Conservation (phyloP, 2,888 invertebrate genomes). For the Drosophila atroscutellata region DNA sequence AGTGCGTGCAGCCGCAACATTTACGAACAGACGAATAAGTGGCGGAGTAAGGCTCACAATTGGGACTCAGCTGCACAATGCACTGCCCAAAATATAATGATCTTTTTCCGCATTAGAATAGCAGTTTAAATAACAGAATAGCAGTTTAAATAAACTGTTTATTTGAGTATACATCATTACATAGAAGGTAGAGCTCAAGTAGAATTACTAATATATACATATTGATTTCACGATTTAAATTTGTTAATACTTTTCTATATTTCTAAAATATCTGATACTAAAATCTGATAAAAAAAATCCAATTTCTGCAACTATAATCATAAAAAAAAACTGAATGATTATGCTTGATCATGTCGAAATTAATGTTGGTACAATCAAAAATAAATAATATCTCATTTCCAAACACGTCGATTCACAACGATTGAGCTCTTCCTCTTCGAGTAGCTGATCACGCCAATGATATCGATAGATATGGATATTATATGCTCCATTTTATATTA, state of each 20-base stretch:
- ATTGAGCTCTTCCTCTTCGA: not conserved
- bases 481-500: not conserved
- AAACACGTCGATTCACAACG: not conserved
- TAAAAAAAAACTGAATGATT: not conserved
- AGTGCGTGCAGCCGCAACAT: slow-evolving; percentile 70
- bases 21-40: slow-evolving; percentile 49
- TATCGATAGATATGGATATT: not conserved
- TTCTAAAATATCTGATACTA: not conserved
- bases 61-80: slow-evolving; percentile 25
- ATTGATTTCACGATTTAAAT: not conserved
- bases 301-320: not conserved
- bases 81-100: slow-evolving; percentile 18
- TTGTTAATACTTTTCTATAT: not conserved
- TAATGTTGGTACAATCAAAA: not conserved
- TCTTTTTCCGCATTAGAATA: not conserved
- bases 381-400: not conserved
- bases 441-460: not conserved
- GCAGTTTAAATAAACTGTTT: not conserved
- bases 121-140: not conserved
- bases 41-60: slow-evolving; percentile 25
- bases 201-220: not conserved
- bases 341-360: not conserved
- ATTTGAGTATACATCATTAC: not conserved
- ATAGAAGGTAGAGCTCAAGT: not conserved
- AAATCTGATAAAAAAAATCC: not conserved